Conservation (phyloP, 2,797 vertebrate genomes). For the Thamnophis elegans region DNA sequence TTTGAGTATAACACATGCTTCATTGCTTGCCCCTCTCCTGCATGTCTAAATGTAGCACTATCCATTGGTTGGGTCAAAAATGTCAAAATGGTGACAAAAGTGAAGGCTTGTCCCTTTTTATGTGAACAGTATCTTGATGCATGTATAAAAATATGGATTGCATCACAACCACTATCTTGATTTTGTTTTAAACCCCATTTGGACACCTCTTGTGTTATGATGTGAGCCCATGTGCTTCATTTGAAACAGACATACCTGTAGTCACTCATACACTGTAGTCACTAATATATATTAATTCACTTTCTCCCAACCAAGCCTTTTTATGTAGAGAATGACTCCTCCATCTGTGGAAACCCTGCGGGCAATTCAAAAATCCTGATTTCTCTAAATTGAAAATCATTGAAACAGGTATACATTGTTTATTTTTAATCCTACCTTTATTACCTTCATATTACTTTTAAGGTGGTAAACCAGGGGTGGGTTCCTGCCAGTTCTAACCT, state of each 20-base stretch:
- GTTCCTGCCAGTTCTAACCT: too few relatives aligned
- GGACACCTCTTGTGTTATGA: not conserved
- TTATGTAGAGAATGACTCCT: not conserved
- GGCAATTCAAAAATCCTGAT: not conserved
- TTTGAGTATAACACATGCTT: not conserved
- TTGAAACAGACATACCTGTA: not conserved
- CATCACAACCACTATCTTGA: not conserved
- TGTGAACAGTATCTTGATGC: not conserved
- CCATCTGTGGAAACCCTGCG: not conserved
- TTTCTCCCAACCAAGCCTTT: not conserved
- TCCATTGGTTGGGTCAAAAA: not conserved
- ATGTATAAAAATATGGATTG: not conserved
- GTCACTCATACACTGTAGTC: too few relatives aligned
- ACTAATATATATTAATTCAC: not conserved
- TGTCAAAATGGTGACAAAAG: not conserved
- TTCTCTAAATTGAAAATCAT: not conserved
- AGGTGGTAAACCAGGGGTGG: too few relatives aligned
- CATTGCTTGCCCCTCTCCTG: not conserved
- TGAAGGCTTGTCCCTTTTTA: not conserved
- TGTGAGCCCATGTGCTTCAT: not conserved
- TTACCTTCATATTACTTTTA: not conserved
- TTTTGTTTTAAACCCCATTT: not conserved
- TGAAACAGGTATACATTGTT: not conserved
- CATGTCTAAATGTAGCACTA: not conserved
- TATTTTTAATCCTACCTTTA: too few relatives aligned